A percentile compares a stretch with the other conserved stretches of the same genome.
Evolutionary conservation across 2,113 vertebrate genomes (phyloP).

Genomic region (Hiodon tergisus): DNA sequence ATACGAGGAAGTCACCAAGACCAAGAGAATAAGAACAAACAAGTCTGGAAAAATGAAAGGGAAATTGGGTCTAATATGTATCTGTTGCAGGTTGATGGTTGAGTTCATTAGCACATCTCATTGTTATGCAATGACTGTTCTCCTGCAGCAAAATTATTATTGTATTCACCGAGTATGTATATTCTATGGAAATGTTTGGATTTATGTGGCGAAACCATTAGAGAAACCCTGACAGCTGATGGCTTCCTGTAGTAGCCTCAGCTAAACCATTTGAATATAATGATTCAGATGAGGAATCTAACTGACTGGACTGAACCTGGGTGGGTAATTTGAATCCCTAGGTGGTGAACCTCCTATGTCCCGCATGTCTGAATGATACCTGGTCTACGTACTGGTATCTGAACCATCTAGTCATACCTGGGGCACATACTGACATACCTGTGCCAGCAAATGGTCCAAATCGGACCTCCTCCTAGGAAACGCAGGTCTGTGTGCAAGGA

Average conservation of each 20-base stretch:
- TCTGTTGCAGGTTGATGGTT: constrained; percentile 87
- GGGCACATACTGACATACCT: too few relatives aligned
- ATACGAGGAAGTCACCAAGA: constrained; percentile 52
- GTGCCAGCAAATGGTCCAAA: too few relatives aligned
- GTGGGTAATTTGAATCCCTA: too few relatives aligned
- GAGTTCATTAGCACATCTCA: constrained; percentile 92
- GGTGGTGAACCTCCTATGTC: too few relatives aligned
- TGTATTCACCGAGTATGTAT: constrained; percentile 15
- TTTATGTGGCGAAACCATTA: not conserved
- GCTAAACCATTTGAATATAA: too few relatives aligned
- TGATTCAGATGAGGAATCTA: too few relatives aligned
- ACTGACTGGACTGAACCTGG: too few relatives aligned
- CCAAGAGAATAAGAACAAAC: constrained; percentile 62
- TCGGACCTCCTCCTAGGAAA: too few relatives aligned
- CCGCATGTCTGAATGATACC: too few relatives aligned
- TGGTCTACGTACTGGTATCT: too few relatives aligned
- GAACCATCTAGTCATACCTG: too few relatives aligned
- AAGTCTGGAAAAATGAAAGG: constrained; percentile 75
- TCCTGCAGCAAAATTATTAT: constrained; percentile 87
- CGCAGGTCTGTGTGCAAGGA: too few relatives aligned
- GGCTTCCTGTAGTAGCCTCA: not conserved
- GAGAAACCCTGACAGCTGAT: not conserved
- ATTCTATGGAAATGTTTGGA: not conserved
- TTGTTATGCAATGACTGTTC: constrained; percentile 91
- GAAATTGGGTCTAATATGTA: constrained; percentile 81